Conservation (phyloP, 2,888 invertebrate species). For the Caenorhabditis plicata region DNA sequence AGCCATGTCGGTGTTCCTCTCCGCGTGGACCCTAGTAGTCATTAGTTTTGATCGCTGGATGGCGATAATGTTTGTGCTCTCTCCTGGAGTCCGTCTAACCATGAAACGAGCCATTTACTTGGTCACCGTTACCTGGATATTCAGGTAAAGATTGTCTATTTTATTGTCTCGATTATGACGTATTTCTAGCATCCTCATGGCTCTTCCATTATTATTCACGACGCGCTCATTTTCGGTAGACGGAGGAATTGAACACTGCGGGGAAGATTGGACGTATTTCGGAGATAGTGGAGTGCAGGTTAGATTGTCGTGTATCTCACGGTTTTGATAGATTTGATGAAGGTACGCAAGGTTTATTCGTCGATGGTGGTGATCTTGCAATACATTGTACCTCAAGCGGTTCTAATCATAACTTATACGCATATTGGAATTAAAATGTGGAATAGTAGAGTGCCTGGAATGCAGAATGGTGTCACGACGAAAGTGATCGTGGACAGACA, state of each 20-base stretch:
- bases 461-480: conserved; percentile 39
- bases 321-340: background rate
- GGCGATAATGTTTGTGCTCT: conserved; percentile 63
- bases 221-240: conserved; percentile 24
- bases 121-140: conserved; percentile 59
- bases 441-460: conserved; percentile 60
- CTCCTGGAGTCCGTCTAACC: conserved; percentile 56
- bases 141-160: conserved; percentile 14
- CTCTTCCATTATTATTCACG: conserved; percentile 57
- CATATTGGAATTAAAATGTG: conserved; percentile 64
- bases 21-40: conserved; percentile 68
- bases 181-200: conserved; percentile 51
- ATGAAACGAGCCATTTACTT: conserved; percentile 52
- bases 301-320: background rate
- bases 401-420: conserved; percentile 63
- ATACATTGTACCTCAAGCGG: conserved; percentile 62
- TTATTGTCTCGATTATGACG: background rate
- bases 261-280: conserved; percentile 55
- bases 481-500: conserved; percentile 54
- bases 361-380: conserved; percentile 58
- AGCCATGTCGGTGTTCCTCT: conserved; percentile 67
- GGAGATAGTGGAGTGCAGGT: conserved; percentile 27
- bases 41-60: conserved; percentile 66
- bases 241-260: conserved; percentile 40
- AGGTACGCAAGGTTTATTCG: conserved; percentile 51